These are phyloP conservation scores for Ictalurus punctatus DNA, from an alignment of 2,113 vertebrate species.

Conservation along the genomic window DNA sequence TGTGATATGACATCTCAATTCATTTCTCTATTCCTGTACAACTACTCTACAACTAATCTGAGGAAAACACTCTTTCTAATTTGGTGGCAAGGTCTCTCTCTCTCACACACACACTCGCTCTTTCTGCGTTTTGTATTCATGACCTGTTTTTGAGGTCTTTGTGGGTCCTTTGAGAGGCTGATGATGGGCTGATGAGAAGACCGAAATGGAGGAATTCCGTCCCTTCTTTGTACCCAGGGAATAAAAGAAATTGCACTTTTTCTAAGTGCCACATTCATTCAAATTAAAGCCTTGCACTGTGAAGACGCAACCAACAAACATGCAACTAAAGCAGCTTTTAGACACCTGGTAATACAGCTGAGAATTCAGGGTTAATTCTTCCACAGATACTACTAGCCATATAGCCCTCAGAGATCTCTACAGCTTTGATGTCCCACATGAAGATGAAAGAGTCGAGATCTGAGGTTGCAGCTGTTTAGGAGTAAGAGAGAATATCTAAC, in stretches of 20 bases:
- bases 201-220: constrained; percentile 65
- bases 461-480: constrained; percentile 16
- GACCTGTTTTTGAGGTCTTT: constrained; percentile 53
- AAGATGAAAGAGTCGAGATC: constrained; percentile 40
- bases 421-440: constrained; percentile 25
- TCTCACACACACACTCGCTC: neutral
- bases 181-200: constrained; percentile 67
- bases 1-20: neutral
- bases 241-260: constrained; percentile 74
- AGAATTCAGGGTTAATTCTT: neutral
- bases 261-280: constrained; percentile 85
- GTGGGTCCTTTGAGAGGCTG: constrained; percentile 49
- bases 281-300: constrained; percentile 73
- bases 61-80: neutral
- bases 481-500: constrained; percentile 28
- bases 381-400: constrained; percentile 12
- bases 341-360: neutral
- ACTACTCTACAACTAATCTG: neutral
- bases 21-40: neutral
- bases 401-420: constrained; percentile 11
- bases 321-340: constrained; percentile 21
- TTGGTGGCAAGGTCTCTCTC: neutral
- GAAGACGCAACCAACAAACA: constrained; percentile 34
- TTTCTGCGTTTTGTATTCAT: constrained; percentile 55
- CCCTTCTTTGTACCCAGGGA: constrained; percentile 54